Percentiles rank a stretch among this genome's conserved stretches.
These are phyloP conservation scores for Pachymerium ferrugineum DNA, from an alignment of 2,888 invertebrate genomes.

Conservation along the genomic window DNA sequence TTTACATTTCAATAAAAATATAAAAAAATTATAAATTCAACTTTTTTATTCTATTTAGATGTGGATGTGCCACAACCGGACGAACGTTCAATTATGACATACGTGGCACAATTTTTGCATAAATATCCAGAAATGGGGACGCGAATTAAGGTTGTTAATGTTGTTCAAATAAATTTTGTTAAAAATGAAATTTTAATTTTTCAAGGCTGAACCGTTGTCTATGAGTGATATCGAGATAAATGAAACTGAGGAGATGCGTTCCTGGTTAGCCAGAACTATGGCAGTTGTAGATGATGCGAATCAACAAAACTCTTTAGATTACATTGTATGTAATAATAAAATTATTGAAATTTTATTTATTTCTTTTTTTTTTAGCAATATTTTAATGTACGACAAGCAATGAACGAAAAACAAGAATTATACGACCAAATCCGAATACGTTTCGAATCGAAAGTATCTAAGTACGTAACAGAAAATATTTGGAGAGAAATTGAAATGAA, in stretches of 20 bases:
- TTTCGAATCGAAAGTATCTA: slow-evolving; percentile 71
- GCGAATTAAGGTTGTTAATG: slow-evolving; percentile 7
- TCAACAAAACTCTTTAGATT: slow-evolving; percentile 14
- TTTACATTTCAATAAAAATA: slow-evolving; percentile 37
- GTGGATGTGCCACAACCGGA: slow-evolving; percentile 94
- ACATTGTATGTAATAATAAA: neutral
- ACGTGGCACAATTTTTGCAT: slow-evolving; percentile 94
- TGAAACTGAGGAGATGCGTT: slow-evolving; percentile 66
- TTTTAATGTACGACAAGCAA: slow-evolving; percentile 67
- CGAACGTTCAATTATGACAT: slow-evolving; percentile 97
- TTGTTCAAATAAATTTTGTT: too few relatives aligned
- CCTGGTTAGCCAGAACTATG: slow-evolving; percentile 63
- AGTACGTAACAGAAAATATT: slow-evolving; percentile 75
- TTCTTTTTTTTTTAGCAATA: slow-evolving; percentile 59
- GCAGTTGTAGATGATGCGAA: slow-evolving; percentile 38
- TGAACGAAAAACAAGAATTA: slow-evolving; percentile 63
- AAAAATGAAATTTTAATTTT: too few relatives aligned
- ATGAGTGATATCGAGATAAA: slow-evolving; percentile 65
- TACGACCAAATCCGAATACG: slow-evolving; percentile 73
- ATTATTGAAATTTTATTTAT: neutral
- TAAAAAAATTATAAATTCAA: neutral
- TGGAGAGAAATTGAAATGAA: slow-evolving; percentile 74
- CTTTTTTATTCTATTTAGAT: slow-evolving; percentile 52
- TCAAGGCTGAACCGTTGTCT: slow-evolving; percentile 51
- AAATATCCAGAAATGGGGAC: slow-evolving; percentile 54